These are phyloP conservation scores for Thymallus thymallus DNA, from an alignment of 2,113 vertebrate species.

Conservation along the genomic window DNA sequence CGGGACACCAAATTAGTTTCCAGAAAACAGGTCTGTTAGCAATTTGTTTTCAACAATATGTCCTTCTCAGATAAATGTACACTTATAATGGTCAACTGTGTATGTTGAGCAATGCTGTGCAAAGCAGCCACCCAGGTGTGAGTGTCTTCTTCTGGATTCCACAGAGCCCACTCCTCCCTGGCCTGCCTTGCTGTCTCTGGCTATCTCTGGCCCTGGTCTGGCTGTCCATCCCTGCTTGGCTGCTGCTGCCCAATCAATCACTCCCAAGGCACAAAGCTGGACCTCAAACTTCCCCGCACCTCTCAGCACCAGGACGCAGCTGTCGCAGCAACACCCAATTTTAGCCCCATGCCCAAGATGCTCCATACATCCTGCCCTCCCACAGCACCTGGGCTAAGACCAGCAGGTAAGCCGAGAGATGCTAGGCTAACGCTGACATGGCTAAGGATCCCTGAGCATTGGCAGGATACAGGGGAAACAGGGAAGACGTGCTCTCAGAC, in stretches of 20 bases:
- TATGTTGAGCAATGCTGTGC: too few species aligned
- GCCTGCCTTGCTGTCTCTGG: neutral
- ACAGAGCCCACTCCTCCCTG: neutral
- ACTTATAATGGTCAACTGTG: too few species aligned
- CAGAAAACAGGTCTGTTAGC: too few species aligned
- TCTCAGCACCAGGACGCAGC: slow-evolving; percentile 12
- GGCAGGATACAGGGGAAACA: neutral
- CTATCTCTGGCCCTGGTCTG: neutral
- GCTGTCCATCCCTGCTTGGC: slow-evolving; percentile 26
- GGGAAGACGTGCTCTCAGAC: neutral
- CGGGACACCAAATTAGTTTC: too few species aligned
- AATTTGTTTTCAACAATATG: too few species aligned
- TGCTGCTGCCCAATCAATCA: slow-evolving; percentile 43
- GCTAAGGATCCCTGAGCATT: neutral
- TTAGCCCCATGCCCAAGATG: slow-evolving; percentile 24
- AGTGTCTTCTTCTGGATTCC: neutral
- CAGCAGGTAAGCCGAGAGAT: slow-evolving; percentile 5
- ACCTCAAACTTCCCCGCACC: slow-evolving; percentile 31
- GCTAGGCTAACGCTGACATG: neutral
- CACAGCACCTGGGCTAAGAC: neutral
- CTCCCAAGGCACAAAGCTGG: slow-evolving; percentile 25
- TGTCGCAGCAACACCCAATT: slow-evolving; percentile 44
- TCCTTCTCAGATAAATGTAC: too few species aligned
- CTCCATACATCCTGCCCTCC: neutral
- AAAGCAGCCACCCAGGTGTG: neutral